Percentiles rank a stretch among this genome's conserved stretches.
phyloP scores from a whole-genome alignment of 1,140 invertebrate genomes.

The Drosophila eugracilis region DNA sequence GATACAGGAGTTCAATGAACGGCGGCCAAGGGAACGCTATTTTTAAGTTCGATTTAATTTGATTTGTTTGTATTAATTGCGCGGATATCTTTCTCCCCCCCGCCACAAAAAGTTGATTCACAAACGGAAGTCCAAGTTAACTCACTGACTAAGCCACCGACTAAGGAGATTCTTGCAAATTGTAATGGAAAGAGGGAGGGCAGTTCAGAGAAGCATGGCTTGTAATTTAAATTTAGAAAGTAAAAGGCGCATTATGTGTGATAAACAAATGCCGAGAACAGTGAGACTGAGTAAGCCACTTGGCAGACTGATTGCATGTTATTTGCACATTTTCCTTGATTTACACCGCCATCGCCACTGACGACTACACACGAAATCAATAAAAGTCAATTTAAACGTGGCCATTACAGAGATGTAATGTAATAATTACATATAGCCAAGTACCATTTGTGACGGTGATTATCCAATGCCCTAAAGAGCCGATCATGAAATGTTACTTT shows the following conservation, averaged over 20 bases:
- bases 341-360: slow-evolving; percentile 54
- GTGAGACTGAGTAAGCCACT: slow-evolving; percentile 2
- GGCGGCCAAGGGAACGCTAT: slow-evolving; percentile 54
- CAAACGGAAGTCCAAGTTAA: slow-evolving; percentile 68
- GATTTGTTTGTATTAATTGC: slow-evolving; percentile 73
- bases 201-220: slow-evolving; percentile 15
- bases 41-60: slow-evolving; percentile 73
- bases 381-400: slow-evolving; percentile 59
- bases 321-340: slow-evolving; percentile 71
- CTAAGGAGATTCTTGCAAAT: slow-evolving; percentile 47
- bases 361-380: slow-evolving; percentile 66
- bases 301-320: slow-evolving; percentile 51
- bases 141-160: slow-evolving; percentile 13
- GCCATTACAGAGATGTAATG: slow-evolving; percentile 67
- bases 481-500: slow-evolving; percentile 20
- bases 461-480: slow-evolving; percentile 38
- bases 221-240: slow-evolving; percentile 79
- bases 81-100: slow-evolving; percentile 29
- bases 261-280: slow-evolving; percentile 33
- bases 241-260: slow-evolving; percentile 64
- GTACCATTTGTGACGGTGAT: slow-evolving; percentile 25
- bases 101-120: slow-evolving; percentile 70
- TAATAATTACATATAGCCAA: slow-evolving; percentile 56
- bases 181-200: background rate
- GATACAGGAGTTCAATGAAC: slow-evolving; percentile 65